Conservation (phyloP, 2,888 invertebrate species). For the Eupithecia subfuscata region DNA sequence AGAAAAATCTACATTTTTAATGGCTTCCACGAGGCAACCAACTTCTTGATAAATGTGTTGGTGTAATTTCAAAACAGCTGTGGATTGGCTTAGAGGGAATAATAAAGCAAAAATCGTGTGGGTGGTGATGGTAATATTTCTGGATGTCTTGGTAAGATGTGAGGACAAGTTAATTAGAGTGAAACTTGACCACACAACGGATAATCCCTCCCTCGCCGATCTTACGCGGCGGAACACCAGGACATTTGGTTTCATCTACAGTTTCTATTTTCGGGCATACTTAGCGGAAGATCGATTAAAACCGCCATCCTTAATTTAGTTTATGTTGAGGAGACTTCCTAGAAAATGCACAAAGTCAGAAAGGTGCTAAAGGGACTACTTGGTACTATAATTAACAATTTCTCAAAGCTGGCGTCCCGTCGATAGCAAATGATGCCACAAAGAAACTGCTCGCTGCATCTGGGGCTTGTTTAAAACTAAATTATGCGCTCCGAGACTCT, state of each 20-base stretch:
- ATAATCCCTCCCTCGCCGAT: too few species aligned
- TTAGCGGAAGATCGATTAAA: too few species aligned
- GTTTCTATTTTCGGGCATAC: too few species aligned
- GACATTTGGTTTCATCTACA: too few species aligned
- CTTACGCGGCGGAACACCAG: too few species aligned
- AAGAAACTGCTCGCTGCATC: slow-evolving; percentile 43
- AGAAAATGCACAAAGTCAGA: background rate
- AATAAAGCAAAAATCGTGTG: slow-evolving; percentile 19
- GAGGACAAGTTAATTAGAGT: slow-evolving; percentile 1
- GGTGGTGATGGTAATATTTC: slow-evolving; percentile 2
- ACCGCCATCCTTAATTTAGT: background rate
- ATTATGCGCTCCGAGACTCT: slow-evolving; percentile 38
- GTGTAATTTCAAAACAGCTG: slow-evolving; percentile 47
- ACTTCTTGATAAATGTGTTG: slow-evolving; percentile 43
- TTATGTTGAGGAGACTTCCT: background rate
- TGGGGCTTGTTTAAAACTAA: slow-evolving; percentile 46
- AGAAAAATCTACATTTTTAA: slow-evolving; percentile 57
- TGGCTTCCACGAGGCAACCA: slow-evolving; percentile 25
- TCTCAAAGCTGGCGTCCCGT: slow-evolving; percentile 33
- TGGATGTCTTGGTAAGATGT: background rate
- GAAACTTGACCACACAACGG: background rate
- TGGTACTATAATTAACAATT: slow-evolving; percentile 47
- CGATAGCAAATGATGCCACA: slow-evolving; percentile 44
- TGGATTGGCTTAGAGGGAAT: slow-evolving; percentile 40
- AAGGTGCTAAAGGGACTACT: slow-evolving; percentile 22